These are phyloP conservation scores for Carabus problematicus DNA, from an alignment of 2,888 invertebrate species.

Conservation along the genomic window DNA sequence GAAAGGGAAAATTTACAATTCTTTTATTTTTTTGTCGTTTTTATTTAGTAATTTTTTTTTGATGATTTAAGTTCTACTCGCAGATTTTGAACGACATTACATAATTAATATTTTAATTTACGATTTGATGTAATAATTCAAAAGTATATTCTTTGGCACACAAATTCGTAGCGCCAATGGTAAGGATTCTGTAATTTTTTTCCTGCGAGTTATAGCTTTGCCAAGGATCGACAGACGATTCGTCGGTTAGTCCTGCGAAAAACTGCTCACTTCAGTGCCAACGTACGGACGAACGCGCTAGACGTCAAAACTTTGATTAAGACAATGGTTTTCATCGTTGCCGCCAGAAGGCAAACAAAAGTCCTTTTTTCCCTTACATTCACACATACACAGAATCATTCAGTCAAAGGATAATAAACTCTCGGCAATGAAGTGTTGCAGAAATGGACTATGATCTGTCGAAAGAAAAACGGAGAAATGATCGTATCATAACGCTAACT, in stretches of 20 bases:
- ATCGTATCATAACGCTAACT: slow-evolving; percentile 27
- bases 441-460: slow-evolving; percentile 30
- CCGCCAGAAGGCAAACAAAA: slow-evolving; percentile 41
- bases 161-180: slow-evolving; percentile 12
- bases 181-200: slow-evolving; percentile 16
- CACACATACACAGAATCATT: slow-evolving; percentile 6
- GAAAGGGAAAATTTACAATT: neutral
- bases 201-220: slow-evolving; percentile 23
- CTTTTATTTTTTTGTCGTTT: neutral
- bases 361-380: slow-evolving; percentile 4
- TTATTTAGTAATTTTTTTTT: neutral
- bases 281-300: slow-evolving; percentile 27
- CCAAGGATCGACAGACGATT: slow-evolving; percentile 9
- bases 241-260: neutral
- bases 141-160: no score
- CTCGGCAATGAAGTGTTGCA: slow-evolving; percentile 34
- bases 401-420: slow-evolving; percentile 27
- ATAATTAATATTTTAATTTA: neutral
- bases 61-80: neutral
- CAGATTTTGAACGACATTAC: no score
- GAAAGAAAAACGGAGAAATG: slow-evolving; percentile 1
- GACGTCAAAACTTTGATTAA: slow-evolving; percentile 51
- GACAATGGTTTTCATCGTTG: slow-evolving; percentile 51
- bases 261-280: neutral
- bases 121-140: no score